Conservation (phyloP, 2,797 vertebrate genomes). For the Alexandromys oeconomus region DNA sequence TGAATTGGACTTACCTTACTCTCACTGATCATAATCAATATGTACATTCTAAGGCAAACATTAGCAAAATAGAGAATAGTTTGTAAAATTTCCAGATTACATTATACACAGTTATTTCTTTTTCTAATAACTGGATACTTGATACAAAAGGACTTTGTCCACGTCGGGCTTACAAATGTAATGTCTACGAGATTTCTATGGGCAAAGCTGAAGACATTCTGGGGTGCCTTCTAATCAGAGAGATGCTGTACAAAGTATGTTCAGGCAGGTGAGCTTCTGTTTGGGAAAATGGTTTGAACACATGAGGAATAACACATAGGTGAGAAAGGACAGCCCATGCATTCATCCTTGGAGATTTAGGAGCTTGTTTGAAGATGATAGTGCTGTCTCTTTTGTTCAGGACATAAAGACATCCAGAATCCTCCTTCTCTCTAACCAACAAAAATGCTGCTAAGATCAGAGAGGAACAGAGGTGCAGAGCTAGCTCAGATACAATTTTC, state of each 20-base stretch:
- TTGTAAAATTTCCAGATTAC: background rate
- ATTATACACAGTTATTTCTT: background rate
- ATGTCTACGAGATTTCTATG: background rate
- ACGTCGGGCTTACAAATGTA: background rate
- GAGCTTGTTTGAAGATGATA: conserved; percentile 56
- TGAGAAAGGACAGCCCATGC: conserved; percentile 41
- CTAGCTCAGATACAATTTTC: background rate
- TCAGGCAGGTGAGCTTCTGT: conserved; percentile 20
- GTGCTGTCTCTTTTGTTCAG: conserved; percentile 67
- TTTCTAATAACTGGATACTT: background rate
- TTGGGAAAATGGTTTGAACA: conserved; percentile 51
- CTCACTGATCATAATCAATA: background rate
- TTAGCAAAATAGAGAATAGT: background rate
- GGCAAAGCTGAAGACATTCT: background rate
- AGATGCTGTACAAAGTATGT: background rate
- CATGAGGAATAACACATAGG: background rate
- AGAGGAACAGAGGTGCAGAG: conserved; percentile 24
- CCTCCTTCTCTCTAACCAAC: background rate
- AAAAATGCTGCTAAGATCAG: conserved; percentile 69
- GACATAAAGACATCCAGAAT: conserved; percentile 36
- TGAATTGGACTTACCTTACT: background rate
- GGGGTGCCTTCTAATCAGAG: conserved; percentile 26
- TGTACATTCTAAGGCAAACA: background rate
- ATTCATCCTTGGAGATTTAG: conserved; percentile 18
- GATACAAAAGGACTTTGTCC: background rate